Evolutionary conservation across 1,140 invertebrate species (phyloP), one percentile per base, ranked within the genome.

Genomic region (Drosophila insularis): DNA sequence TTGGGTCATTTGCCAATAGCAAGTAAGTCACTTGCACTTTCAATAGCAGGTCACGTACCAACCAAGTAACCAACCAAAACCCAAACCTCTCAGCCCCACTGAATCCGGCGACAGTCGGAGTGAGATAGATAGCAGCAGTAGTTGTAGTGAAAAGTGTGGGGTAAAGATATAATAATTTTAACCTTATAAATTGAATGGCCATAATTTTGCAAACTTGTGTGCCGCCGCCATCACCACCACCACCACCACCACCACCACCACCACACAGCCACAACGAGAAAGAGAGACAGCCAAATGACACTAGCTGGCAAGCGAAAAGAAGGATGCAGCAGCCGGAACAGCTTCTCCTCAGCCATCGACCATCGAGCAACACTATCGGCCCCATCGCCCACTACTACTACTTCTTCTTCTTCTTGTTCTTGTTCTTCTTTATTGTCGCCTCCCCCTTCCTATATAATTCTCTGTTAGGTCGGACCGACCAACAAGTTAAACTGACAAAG

Each of bases 121-220:
- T n/a, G 40, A 43, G 43, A 46, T 8, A 46, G 43, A 17, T 17
- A 46, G 43, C 17, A 14, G 17, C 3, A 17, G 43, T 1, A 17
- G 14, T 14, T 6, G 40, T n/a, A 4, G 13, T 4, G 40, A 2
- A 35, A 10, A 8, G 13, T 27, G 40, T 46, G 43, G n/a, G 17
- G 43, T 10, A 19, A 40, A 39, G 61, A 61, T 68, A 80, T 89
- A 80, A 84, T 82, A 67, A 75, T 81, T 80, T 87, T 89, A 87
- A 89, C 82, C 82, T 82, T 89, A 87, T 82, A 87, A 87, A 84
- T 87, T 89, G 84, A 62, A 59, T 68, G 80, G 84, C 53, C 84
- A 89, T 79, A 84, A 71, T 87, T 89, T 87, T 87, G 84, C 82
- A 89, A 87, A 87, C 82, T 87, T 89, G 82, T 80, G 84, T 89